These are phyloP conservation scores for Salminus brasiliensis DNA, from an alignment of 2,113 vertebrate species.

Conservation along the genomic window DNA sequence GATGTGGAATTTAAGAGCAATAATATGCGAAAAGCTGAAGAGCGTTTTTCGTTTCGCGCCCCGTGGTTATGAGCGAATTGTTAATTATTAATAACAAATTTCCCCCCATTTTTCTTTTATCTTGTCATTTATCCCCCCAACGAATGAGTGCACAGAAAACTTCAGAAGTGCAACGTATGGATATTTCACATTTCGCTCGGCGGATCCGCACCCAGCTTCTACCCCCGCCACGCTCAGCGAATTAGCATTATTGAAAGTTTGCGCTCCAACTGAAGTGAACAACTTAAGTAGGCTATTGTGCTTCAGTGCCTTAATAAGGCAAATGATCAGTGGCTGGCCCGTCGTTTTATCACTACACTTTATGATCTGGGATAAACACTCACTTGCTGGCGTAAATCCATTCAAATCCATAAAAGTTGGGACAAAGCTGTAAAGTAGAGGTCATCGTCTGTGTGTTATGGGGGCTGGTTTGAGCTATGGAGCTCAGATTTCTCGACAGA, in stretches of 20 bases:
- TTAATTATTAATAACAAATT: constrained; percentile 60
- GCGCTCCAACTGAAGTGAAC: not conserved
- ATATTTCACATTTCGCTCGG: constrained; percentile 44
- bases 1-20: constrained; percentile 52
- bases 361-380: constrained; percentile 10
- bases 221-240: constrained; percentile 37
- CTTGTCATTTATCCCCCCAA: constrained; percentile 49
- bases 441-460: constrained; percentile 19
- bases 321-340: constrained; percentile 13
- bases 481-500: constrained; percentile 1
- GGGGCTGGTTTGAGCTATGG: constrained; percentile 36
- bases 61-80: constrained; percentile 50
- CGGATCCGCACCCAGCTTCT: constrained; percentile 19
- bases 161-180: constrained; percentile 50
- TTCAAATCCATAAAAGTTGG: too few species aligned
- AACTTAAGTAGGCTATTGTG: constrained; percentile 41
- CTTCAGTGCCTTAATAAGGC: constrained; percentile 42
- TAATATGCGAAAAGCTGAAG: constrained; percentile 53
- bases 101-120: constrained; percentile 53
- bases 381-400: not conserved
- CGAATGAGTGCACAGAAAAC: constrained; percentile 44
- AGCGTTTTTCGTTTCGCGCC: constrained; percentile 28
- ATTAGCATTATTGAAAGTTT: constrained; percentile 45
- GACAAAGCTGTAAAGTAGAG: not conserved
- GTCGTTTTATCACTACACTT: constrained; percentile 16